Evolutionary conservation across 2,797 vertebrate species (phyloP).

Genomic region (Brachymystax lenok): DNA sequence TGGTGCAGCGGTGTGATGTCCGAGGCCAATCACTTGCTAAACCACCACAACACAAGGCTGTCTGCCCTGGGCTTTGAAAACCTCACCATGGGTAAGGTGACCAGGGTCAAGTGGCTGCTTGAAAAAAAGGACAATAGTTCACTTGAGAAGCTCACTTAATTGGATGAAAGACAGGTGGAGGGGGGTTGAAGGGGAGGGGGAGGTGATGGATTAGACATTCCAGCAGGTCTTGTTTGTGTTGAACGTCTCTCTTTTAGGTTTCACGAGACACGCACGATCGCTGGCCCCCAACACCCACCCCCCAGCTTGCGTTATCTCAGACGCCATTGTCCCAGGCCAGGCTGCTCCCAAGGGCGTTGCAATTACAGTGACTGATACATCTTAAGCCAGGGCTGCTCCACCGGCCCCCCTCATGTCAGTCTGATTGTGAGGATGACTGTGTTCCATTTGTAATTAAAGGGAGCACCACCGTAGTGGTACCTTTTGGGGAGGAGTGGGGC

Average conservation of each 20-base stretch:
- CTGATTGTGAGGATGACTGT: conserved; percentile 70
- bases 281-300: conserved; percentile 49
- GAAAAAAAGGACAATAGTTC: conserved; percentile 66
- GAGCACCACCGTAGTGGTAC: conserved; percentile 57
- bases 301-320: conserved; percentile 61
- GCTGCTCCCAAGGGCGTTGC: conserved; percentile 69
- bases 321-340: conserved; percentile 67
- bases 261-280: conserved; percentile 61
- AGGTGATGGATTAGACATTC: conserved; percentile 48
- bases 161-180: conserved; percentile 56
- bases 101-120: conserved; percentile 58
- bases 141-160: conserved; percentile 62
- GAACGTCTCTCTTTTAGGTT: conserved; percentile 69
- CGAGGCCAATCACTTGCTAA: conserved; percentile 92
- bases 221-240: conserved; percentile 64
- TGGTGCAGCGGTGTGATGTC: conserved; percentile 93
- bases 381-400: conserved; percentile 66
- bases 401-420: conserved; percentile 72
- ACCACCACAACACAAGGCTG: conserved; percentile 86
- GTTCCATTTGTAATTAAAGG: conserved; percentile 76
- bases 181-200: conserved; percentile 22
- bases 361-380: conserved; percentile 81
- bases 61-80: conserved; percentile 85
- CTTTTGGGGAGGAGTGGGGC: conserved; percentile 8
- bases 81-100: conserved; percentile 81